Conservation (phyloP, 2,888 invertebrate genomes). For the Cephus rjabovi region DNA sequence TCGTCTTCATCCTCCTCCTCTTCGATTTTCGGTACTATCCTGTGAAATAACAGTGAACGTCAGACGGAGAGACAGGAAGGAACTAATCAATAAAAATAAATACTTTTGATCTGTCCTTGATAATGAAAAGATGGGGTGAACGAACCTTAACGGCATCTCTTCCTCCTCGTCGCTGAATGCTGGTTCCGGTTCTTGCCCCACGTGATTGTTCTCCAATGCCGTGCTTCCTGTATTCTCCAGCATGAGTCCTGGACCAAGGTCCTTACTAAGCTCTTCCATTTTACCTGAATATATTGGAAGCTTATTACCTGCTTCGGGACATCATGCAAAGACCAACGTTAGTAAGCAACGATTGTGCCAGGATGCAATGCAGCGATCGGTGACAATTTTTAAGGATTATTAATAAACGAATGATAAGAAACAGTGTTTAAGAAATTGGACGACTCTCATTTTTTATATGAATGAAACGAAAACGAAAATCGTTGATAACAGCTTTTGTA, state of each 20-base stretch:
- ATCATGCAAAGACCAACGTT: conserved; percentile 56
- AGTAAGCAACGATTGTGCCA: conserved; percentile 46
- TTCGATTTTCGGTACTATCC: conserved; percentile 62
- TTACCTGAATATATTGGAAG: conserved; percentile 64
- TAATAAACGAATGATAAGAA: not conserved
- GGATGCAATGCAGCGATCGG: not conserved
- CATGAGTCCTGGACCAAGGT: conserved; percentile 51
- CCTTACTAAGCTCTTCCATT: conserved; percentile 63
- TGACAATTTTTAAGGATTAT: not conserved
- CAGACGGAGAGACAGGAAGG: not conserved
- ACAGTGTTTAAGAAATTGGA: not conserved
- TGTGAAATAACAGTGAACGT: conserved; percentile 24
- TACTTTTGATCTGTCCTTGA: not conserved
- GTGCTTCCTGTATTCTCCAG: conserved; percentile 49
- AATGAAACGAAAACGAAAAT: not conserved
- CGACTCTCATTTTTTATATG: not conserved
- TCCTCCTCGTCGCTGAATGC: conserved; percentile 91
- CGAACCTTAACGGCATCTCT: conserved; percentile 67
- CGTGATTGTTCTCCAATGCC: conserved; percentile 67
- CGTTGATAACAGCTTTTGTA: not conserved
- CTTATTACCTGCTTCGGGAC: conserved; percentile 60
- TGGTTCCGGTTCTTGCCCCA: conserved; percentile 74
- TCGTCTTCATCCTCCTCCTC: conserved; percentile 82
- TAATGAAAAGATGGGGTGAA: not conserved
- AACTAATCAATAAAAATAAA: not conserved